These are phyloP conservation scores for Hephaestus fuliginosus DNA, from an alignment of 2,797 vertebrate genomes.

Conservation along the genomic window DNA sequence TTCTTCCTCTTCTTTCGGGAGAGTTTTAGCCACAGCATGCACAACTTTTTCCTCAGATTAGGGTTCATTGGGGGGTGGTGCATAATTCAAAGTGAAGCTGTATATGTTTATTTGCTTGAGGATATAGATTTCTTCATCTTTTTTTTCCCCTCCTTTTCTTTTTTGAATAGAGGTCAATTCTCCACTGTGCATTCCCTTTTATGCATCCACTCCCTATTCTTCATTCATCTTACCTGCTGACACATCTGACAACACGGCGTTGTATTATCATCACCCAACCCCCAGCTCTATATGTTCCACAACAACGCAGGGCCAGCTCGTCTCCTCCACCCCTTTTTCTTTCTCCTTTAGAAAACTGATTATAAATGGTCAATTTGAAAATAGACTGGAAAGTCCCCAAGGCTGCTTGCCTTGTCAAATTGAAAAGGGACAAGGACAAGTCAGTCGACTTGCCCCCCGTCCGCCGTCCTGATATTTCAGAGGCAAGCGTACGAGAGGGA, in stretches of 20 bases:
- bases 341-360: slow-evolving; percentile 86
- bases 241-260: slow-evolving; percentile 80
- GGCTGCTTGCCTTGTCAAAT: slow-evolving; percentile 87
- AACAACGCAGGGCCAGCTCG: slow-evolving; percentile 61
- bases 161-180: slow-evolving; percentile 81
- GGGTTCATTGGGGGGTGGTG: slow-evolving; percentile 78
- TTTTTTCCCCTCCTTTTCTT: slow-evolving; percentile 38
- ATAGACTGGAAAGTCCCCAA: slow-evolving; percentile 87
- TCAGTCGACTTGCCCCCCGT: slow-evolving; percentile 77
- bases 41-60: slow-evolving; percentile 46
- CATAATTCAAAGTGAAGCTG: slow-evolving; percentile 66
- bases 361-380: slow-evolving; percentile 90
- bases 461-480: slow-evolving; percentile 73
- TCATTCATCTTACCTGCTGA: slow-evolving; percentile 83
- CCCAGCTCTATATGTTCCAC: slow-evolving; percentile 71
- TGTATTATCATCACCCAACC: slow-evolving; percentile 79
- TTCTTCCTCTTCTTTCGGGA: slow-evolving; percentile 63
- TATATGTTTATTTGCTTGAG: slow-evolving; percentile 74
- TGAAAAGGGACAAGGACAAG: slow-evolving; percentile 88
- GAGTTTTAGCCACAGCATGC: slow-evolving; percentile 30
- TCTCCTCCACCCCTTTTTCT: slow-evolving; percentile 71
- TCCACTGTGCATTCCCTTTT: slow-evolving; percentile 72
- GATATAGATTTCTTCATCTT: slow-evolving; percentile 68
- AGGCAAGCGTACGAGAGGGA: slow-evolving; percentile 71
- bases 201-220: slow-evolving; percentile 73